A percentile compares a stretch with the other conserved stretches of the same genome.
Conservation (phyloP, 2,888 invertebrate species). For the Halictus quadricinctus region DNA sequence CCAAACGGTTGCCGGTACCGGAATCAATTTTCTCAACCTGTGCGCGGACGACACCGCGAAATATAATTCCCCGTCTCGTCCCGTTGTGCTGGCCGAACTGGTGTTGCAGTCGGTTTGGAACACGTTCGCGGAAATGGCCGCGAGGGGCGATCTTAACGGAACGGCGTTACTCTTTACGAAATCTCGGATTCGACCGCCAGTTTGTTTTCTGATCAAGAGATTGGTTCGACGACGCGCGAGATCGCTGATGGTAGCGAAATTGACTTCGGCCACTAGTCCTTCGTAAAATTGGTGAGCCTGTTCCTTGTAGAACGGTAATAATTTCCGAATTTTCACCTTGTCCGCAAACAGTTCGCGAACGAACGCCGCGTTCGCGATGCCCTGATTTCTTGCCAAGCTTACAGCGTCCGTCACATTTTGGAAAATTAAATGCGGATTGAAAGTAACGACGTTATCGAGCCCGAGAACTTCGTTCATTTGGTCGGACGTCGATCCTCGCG, state of each 20-base stretch:
- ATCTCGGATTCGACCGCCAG: constrained; percentile 90
- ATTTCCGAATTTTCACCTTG: constrained; percentile 88
- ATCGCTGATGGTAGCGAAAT: constrained; percentile 92
- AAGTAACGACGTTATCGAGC: constrained; percentile 94
- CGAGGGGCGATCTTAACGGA: constrained; percentile 89
- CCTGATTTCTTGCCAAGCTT: constrained; percentile 86
- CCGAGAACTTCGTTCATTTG: constrained; percentile 94
- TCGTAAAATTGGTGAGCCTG: constrained; percentile 94
- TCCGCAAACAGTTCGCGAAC: constrained; percentile 93
- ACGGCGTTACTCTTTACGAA: constrained; percentile 90
- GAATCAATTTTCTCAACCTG: constrained; percentile 90
- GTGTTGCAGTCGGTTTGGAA: constrained; percentile 94
- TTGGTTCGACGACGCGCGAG: constrained; percentile 92
- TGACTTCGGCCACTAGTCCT: constrained; percentile 93
- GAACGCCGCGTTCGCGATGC: constrained; percentile 91
- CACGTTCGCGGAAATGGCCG: constrained; percentile 91
- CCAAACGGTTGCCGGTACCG: constrained; percentile 92
- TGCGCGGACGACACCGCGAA: constrained; percentile 92
- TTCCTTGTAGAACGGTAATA: constrained; percentile 94
- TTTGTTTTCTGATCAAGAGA: constrained; percentile 90
- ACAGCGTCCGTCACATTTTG: constrained; percentile 93
- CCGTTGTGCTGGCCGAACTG: constrained; percentile 88
- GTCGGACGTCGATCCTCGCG: constrained; percentile 92
- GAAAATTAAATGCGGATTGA: constrained; percentile 94
- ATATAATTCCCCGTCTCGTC: constrained; percentile 93